phyloP scores from a whole-genome alignment of 2,888 invertebrate species.

The Panzeria rudis region DNA sequence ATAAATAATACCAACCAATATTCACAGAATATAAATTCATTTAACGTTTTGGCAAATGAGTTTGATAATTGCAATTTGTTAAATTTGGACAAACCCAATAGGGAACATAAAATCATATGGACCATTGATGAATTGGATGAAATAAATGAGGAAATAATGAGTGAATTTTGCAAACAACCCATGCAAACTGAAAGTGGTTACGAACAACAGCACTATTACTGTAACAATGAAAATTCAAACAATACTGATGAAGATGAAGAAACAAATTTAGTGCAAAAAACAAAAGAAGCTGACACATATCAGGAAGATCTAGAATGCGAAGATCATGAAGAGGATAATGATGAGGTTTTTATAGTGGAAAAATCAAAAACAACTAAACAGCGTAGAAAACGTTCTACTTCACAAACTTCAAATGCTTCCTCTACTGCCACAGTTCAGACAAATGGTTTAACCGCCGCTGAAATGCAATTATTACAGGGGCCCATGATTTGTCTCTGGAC shows the following conservation, averaged over 20 bases:
- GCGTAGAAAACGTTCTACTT: constrained; percentile 58
- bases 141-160: constrained; percentile 75
- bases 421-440: neutral
- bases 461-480: constrained; percentile 22
- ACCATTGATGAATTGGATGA: constrained; percentile 81
- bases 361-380: constrained; percentile 46
- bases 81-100: constrained; percentile 80
- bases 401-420: constrained; percentile 54
- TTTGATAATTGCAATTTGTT: constrained; percentile 79
- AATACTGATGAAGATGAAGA: constrained; percentile 74
- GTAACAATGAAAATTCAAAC: constrained; percentile 50
- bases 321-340: constrained; percentile 73
- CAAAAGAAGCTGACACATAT: constrained; percentile 48
- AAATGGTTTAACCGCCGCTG: constrained; percentile 62
- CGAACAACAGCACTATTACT: constrained; percentile 25
- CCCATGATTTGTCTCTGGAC: constrained; percentile 90
- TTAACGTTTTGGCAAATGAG: constrained; percentile 78
- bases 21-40: constrained; percentile 70
- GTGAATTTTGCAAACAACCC: constrained; percentile 65
- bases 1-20: constrained; percentile 11
- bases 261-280: constrained; percentile 54
- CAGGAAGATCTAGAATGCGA: constrained; percentile 12
- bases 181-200: constrained; percentile 28
- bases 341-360: constrained; percentile 73
- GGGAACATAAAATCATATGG: constrained; percentile 83